Percentiles rank a stretch among this genome's conserved stretches.
Conservation (phyloP, 2,113 vertebrate genomes). For the Heterotis niloticus region DNA sequence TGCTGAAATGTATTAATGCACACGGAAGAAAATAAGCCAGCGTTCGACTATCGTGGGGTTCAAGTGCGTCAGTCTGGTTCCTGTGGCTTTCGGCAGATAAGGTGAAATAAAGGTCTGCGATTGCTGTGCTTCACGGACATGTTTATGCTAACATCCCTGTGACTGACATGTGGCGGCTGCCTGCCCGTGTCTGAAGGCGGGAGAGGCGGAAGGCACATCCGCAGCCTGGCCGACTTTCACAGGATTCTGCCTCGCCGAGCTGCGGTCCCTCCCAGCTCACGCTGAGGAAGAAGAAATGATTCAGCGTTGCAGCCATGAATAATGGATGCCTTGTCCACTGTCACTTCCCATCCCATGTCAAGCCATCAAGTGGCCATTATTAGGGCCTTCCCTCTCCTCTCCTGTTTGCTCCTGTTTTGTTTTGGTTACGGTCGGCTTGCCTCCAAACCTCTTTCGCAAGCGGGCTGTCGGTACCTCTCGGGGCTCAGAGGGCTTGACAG, state of each 20-base stretch:
- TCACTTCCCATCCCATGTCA: conserved; percentile 71
- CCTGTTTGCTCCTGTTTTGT: conserved; percentile 49
- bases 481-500: conserved; percentile 41
- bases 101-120: not conserved
- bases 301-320: conserved; percentile 65
- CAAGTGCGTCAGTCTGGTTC: not conserved
- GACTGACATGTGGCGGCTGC: not conserved
- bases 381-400: conserved; percentile 60
- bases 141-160: not conserved
- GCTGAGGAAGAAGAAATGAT: conserved; percentile 64
- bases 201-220: not conserved
- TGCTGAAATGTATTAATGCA: not conserved
- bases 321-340: conserved; percentile 73
- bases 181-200: not conserved
- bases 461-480: conserved; percentile 55
- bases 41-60: not conserved
- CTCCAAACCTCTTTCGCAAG: conserved; percentile 53
- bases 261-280: conserved; percentile 64
- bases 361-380: conserved; percentile 60
- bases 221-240: conserved; percentile 54
- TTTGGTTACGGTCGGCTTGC: conserved; percentile 61
- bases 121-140: not conserved
- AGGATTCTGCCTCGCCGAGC: conserved; percentile 61
- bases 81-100: not conserved
- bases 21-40: not conserved